Base-by-base conservation (phyloP, 2,888 invertebrate genomes). In the Dicycla oo region DNA sequence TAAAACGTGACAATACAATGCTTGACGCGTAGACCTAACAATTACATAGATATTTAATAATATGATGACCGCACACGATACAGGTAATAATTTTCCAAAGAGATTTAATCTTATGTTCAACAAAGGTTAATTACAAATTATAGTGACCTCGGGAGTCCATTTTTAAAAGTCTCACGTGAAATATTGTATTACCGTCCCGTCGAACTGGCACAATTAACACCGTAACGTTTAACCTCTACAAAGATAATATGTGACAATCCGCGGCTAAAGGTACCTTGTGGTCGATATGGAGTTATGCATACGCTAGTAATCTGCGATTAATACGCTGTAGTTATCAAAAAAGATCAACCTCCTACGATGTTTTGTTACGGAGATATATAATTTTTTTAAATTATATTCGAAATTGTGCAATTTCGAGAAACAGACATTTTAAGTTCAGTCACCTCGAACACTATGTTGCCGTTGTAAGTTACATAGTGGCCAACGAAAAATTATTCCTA, bases 121-220 rank as follows among this genome's bases (percentile, higher is more conserved):
- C 45, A 75, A 77, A 84, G 88, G 85, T 87, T 85, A 85, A 75
- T 80, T 82, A 87, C 85, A 88, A 88, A 89, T 89, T 83, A 84
- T 80, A 58, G 62, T 76, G 75, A 78, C 66, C 74, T 70, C 75
- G 60, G 67, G 65, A 82, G 71, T 73, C 78, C 75, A 83, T 87
- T 86, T 89, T 86, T 87, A 81, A 84, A 86, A 80, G 78, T 82
- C 86, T 83, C 69, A 73, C 83, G 78, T 86, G 87, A 87, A 81
- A 84, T 87, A 88, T 87, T 61, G 82, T 65, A 74, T 83, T 78
- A 81, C 81, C 61, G 65, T 71, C 51, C 74, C 73, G 77, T 80
- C 82, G 74, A 80, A 74, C 81, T 77, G 74, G 72, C 77, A 75
- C 86, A 87, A 89, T 89, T 88, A 89, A 86, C 87, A 83, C 83